Base-by-base conservation (phyloP, 1,140 invertebrate genomes). In the Stratiolaelaps scimitus region DNA sequence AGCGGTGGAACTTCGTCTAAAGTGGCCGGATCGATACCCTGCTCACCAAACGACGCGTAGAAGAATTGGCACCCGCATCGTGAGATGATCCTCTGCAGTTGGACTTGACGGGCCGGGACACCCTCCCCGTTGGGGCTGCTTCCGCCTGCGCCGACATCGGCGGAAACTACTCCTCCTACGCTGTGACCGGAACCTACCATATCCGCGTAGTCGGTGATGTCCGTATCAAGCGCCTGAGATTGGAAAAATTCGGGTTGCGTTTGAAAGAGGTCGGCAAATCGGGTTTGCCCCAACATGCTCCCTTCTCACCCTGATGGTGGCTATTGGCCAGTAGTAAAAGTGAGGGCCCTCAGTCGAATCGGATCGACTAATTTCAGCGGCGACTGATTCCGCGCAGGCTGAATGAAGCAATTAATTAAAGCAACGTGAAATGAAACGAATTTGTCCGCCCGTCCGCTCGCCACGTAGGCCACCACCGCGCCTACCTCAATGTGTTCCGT, bases 21-120 rank as follows among this genome's bases (percentile, higher is more conserved):
- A 17, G 76, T 79, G 64, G 80, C 82, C 0, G 83, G 83, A 75
- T 89, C 85, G 19, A 89, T 78, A 28, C 82, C 83, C 66, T 79
- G 80, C 72, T 93, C 89, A 15, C 89, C 88, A 74, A 95, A 97
- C 65, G 88, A 87, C 40, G 90, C 92, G 75, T 95, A 98, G 75
- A 92, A 95, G 76, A 98, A 94, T 77, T 98, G 92, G 76, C 94
- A 98, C 73, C 87, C 88, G 78, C 95, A 98, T 6, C 93, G 80
- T 0, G 92, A 96, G 15, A 96, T 92, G 68, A 98, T 96, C 53
- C 94, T 80, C 79, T 98, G 93, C 4, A 97, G 77, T 78, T 97
- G 81, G n/a, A 77, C 71, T 19, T 71, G 67, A 64, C 56, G 47
- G 65, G 65, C 64, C 20, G 66, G 66, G 23, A 64, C 60, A 34